These are phyloP conservation scores for Aphodius granarius DNA, from an alignment of 2,888 invertebrate species.

Conservation along the genomic window DNA sequence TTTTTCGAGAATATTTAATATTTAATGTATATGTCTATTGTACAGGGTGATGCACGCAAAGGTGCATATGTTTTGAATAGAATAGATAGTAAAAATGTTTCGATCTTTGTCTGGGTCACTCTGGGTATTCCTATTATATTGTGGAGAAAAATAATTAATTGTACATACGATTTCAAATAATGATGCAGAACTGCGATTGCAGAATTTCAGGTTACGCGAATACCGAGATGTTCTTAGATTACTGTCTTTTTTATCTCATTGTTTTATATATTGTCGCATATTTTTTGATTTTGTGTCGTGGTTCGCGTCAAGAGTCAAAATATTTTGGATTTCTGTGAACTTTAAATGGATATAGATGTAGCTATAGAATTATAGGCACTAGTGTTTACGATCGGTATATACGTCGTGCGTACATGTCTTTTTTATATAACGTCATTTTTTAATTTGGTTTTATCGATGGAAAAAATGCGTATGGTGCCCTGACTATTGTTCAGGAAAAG, in stretches of 20 bases:
- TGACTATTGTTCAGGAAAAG: constrained; percentile 60
- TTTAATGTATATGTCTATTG: constrained; percentile 17
- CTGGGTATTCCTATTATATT: neutral
- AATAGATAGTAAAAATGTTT: too few species aligned
- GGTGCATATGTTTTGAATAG: too few species aligned
- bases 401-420: constrained; percentile 33
- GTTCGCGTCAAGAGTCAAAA: neutral
- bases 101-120: too few species aligned
- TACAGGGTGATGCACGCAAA: too few species aligned
- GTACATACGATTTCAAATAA: neutral
- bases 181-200: neutral
- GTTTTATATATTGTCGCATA: neutral
- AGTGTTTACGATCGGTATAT: constrained; percentile 6
- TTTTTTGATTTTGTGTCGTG: neutral
- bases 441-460: constrained; percentile 1
- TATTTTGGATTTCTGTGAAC: neutral
- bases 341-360: constrained; percentile 1
- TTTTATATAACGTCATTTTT: neutral
- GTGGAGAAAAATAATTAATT: neutral
- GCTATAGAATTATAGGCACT: constrained; percentile 8
- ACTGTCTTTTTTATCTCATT: neutral
- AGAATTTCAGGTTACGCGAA: neutral
- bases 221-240: neutral
- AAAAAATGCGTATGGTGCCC: constrained; percentile 33
- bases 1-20: constrained; percentile 64